Evolutionary conservation across 2,113 vertebrate species (phyloP), one percentile per base, ranked within the genome.

Genomic region (Ia io): DNA sequence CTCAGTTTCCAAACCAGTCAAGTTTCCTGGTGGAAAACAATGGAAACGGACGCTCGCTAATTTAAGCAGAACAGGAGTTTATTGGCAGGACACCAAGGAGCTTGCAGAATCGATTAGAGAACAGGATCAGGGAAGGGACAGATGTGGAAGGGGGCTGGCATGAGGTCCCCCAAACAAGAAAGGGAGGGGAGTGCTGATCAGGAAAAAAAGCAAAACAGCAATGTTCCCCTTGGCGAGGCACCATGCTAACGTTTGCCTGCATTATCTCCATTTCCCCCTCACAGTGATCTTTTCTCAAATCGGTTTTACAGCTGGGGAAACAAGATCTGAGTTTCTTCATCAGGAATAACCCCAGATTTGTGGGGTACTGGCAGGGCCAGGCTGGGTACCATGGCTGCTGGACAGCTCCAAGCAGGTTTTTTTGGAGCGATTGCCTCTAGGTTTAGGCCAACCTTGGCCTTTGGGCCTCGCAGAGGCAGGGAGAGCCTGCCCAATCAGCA

Each of bases 11-110:
- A 88, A 56, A 53, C 30, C 69, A 53, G 28, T 40, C 86, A 87
- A 3, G 35, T 71, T 86, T 88, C 47, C 79, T 25, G 22, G 35
- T 28, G 69, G 87, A 67, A 96, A 92, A 89, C 79, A 70, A 22
- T 49, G 69, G 78, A 88, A 69, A 70, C 17, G 44, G 79, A 74
- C 3, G 1, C 69, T 83, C 56, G 2, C 61, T 94, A 37, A 89
- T 65, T 77, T 84, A 74, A 86, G 86, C 56, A 80, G 94, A 79
- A 88, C 25, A 70, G 51, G 49, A 56, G 59, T 70, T 49, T 94
- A 28, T 28, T 93, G 86, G 87, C 69, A 93, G 74, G 87, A 40
- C 37, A 82, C 49, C 74, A 77, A 32, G 76, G n/a, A 40, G 90
- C 65, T 82, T 22, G 12, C 23, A 12, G 59, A 70, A 76, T 77